Evolutionary conservation across 35 echinoderm and acorn worm genomes (phyloP), one percentile per base, ranked within the genome.

Genomic region (Apostichopus japonicus): DNA sequence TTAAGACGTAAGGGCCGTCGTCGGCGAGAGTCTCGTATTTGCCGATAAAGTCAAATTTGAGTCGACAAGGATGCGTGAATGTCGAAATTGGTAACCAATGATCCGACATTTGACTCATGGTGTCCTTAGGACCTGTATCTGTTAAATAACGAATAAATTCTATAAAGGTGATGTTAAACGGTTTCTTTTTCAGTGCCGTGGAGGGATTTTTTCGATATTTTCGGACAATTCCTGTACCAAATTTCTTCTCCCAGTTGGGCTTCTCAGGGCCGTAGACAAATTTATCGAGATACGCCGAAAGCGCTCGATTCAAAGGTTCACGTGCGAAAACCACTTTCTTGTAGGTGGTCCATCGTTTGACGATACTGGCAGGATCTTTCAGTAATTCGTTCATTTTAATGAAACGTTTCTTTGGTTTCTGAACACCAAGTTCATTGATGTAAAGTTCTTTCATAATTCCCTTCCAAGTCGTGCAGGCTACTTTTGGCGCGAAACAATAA

Each of bases 81-180:
- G 89, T 79, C 53, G 67, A 77, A 10, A 77, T 77, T 15, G 89
- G 89, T 78, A 91, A 56, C 89, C 89, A 91, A 79, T 91, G 89
- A 44, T 91, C 89, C 72, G 6, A 22, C 54, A 57, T 56, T 22
- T 84, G 81, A 16, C 15, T 84, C 81, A 84, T 84, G 17, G 16
- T 57, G 24, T 57, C 81, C 1, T 53, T 54, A 55, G 81, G 81
- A 23, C 81, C 81, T 16, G 53, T 57, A 59, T 84, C 81, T 7
- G 6, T 84, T 21, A 84, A 58, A 58, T 59, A 84, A 53, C 81
- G 54, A 57, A 84, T 58, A 24, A 84, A 84, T 84, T 84, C 81
- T 59, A 24, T 24, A 10, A 84, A 84, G 19, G 81, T 84, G 6
- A 84, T 84, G 14, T 84, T 84, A 58, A 54, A 84, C 5, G 81